Evolutionary conservation across 2,797 vertebrate species (phyloP).

Genomic region (Pseudochromis fuscus): DNA sequence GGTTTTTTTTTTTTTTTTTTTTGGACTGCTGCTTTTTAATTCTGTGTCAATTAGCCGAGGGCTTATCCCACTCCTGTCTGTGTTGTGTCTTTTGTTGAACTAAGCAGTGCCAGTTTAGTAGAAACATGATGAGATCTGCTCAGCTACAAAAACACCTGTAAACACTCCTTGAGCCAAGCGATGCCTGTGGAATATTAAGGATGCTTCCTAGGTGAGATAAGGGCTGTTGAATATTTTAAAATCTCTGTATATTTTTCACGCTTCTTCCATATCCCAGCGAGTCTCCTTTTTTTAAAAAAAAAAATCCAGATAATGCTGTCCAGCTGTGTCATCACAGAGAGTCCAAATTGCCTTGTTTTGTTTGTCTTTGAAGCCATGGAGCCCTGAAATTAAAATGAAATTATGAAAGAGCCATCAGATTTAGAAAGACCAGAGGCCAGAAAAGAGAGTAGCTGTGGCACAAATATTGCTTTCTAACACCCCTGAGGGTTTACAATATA

Average conservation of each 20-base stretch:
- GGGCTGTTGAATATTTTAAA: slow-evolving; percentile 54
- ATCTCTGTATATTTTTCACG: slow-evolving; percentile 49
- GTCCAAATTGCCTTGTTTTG: slow-evolving; percentile 24
- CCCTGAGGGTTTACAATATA: slow-evolving; percentile 54
- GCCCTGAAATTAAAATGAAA: slow-evolving; percentile 56
- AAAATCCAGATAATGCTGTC: slow-evolving; percentile 51
- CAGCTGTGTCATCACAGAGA: slow-evolving; percentile 36
- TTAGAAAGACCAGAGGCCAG: slow-evolving; percentile 26
- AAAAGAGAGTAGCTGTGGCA: slow-evolving; percentile 44
- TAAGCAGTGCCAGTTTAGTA: slow-evolving; percentile 25
- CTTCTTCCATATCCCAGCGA: slow-evolving; percentile 21
- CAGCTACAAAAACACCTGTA: slow-evolving; percentile 48
- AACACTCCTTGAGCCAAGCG: slow-evolving; percentile 36
- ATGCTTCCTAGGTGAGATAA: slow-evolving; percentile 45
- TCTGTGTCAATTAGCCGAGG: slow-evolving; percentile 12
- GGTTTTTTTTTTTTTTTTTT: slow-evolving; percentile 41
- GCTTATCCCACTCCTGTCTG: slow-evolving; percentile 8
- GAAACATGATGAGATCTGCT: slow-evolving; percentile 45
- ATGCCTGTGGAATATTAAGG: slow-evolving; percentile 55
- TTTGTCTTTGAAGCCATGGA: slow-evolving; percentile 38
- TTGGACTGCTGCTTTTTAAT: slow-evolving; percentile 5
- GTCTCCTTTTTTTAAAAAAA: slow-evolving; percentile 28
- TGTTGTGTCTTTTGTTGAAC: slow-evolving; percentile 25
- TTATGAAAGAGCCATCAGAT: slow-evolving; percentile 48
- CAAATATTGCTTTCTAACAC: slow-evolving; percentile 68